A percentile compares a stretch with the other conserved stretches of the same genome.
Conservation (phyloP, 2,888 invertebrate species). For the Mantis religiosa region DNA sequence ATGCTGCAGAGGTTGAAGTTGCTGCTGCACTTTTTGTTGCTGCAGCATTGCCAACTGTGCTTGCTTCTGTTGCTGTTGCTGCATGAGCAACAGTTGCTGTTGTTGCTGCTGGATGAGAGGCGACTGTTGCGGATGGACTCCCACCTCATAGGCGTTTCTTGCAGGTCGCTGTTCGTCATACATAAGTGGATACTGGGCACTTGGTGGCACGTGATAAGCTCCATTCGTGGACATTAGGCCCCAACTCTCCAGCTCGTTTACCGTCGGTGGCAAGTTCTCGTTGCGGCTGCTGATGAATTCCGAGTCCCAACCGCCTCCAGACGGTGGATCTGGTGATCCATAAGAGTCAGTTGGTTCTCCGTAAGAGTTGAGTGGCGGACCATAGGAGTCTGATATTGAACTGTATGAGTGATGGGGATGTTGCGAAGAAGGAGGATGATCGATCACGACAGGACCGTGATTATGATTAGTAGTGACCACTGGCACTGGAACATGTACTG, state of each 20-base stretch:
- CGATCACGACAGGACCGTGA: slow-evolving; percentile 37
- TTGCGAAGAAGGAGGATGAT: neutral
- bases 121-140: neutral
- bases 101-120: neutral
- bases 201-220: slow-evolving; percentile 43
- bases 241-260: slow-evolving; percentile 61
- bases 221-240: slow-evolving; percentile 44
- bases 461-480: slow-evolving; percentile 39
- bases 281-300: slow-evolving; percentile 45
- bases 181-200: slow-evolving; percentile 25
- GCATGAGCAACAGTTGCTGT: neutral
- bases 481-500: slow-evolving; percentile 49
- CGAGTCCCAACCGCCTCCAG: neutral
- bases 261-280: slow-evolving; percentile 34
- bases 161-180: neutral
- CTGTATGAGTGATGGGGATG: neutral
- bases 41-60: slow-evolving; percentile 26
- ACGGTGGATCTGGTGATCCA: neutral
- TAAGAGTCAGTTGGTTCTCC: neutral
- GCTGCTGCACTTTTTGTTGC: slow-evolving; percentile 26
- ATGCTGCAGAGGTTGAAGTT: slow-evolving; percentile 17
- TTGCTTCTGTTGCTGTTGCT: slow-evolving; percentile 20
- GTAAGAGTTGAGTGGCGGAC: neutral
- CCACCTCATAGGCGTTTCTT: neutral
- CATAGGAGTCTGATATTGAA: neutral